Evolutionary conservation across 2,113 vertebrate genomes (phyloP), one percentile per base, ranked within the genome.

Genomic region (Toxostoma redivivum): DNA sequence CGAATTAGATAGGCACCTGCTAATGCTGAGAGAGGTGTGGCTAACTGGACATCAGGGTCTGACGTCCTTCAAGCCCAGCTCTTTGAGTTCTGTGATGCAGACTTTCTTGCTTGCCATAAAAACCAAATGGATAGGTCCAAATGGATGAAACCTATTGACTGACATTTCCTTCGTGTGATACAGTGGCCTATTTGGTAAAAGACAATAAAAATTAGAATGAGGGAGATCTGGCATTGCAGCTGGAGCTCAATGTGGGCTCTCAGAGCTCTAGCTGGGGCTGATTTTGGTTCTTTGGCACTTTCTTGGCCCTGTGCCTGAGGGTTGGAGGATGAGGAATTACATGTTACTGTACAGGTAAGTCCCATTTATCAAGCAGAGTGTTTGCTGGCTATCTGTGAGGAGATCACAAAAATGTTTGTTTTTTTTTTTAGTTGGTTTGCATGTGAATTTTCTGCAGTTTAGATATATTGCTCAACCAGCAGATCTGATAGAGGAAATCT

Each of bases 401-500:
- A 58, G 50, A 66, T 72, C 2, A 28, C 66, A 81, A 79, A 95
- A 81, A 44, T 62, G 38, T 47, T 42, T 42, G 14, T 78, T 86
- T 23, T 85, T 90, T 97, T 93, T 97, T 82, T 86, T 83, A 95
- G 69, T 56, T 94, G 81, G 12, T 62, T 62, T 74, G 25, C 62
- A 42, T 74, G 64, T 84, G 79, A 86, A 81, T 97, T 94, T 94
- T 94, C 66, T 95, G 84, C 86, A 54, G 53, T 92, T 95, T 92
- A 88, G 77, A 44, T 79, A 38, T 48, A 53, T 42, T 88, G 65
- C 82, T 96, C 57, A 87, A 93, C 90, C 91, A 91, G 53, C 83
- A 85, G 61, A 88, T 54, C 82, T 95, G 90, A 97, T 92, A 79
- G 83, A 92, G 92, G 92, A 97, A 97, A 95, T 94, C 77, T 86